Conservation (phyloP, 35 echinoderm and acorn worm species). For the Heliocidaris tuberculata region DNA sequence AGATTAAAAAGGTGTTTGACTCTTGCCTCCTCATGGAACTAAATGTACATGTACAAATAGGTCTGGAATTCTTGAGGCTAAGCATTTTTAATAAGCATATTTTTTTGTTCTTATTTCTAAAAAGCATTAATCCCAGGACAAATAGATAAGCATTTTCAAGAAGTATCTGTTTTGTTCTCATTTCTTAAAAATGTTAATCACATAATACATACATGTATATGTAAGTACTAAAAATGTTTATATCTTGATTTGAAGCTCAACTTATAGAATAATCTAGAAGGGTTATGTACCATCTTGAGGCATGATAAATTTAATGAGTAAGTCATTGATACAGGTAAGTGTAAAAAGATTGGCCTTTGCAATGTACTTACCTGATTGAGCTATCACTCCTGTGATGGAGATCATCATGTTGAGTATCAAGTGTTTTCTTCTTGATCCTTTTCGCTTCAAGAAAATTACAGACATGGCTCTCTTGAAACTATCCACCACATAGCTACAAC, state of each 20-base stretch:
- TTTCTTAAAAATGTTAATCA: no score
- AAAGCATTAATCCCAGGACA: background rate
- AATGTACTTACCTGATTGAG: conserved; percentile 53
- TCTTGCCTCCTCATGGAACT: background rate
- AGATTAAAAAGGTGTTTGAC: background rate
- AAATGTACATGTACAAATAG: background rate
- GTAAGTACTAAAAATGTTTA: no score
- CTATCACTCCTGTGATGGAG: conserved; percentile 55
- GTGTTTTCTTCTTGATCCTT: conserved; percentile 65
- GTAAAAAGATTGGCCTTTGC: background rate
- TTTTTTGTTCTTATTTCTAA: background rate
- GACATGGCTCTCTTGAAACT: conserved; percentile 56
- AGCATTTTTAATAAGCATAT: background rate
- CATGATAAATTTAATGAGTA: background rate
- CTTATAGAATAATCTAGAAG: background rate
- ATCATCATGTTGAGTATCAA: conserved; percentile 58
- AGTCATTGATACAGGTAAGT: background rate
- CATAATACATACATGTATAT: no score
- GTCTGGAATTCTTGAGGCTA: background rate
- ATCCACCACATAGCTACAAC: conserved; percentile 37
- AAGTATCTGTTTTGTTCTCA: no score
- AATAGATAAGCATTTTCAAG: no score
- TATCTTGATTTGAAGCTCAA: background rate
- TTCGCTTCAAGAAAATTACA: conserved; percentile 65
- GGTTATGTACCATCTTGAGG: background rate